phyloP scores from a whole-genome alignment of 2,113 vertebrate species.

The Aphyosemion australe region DNA sequence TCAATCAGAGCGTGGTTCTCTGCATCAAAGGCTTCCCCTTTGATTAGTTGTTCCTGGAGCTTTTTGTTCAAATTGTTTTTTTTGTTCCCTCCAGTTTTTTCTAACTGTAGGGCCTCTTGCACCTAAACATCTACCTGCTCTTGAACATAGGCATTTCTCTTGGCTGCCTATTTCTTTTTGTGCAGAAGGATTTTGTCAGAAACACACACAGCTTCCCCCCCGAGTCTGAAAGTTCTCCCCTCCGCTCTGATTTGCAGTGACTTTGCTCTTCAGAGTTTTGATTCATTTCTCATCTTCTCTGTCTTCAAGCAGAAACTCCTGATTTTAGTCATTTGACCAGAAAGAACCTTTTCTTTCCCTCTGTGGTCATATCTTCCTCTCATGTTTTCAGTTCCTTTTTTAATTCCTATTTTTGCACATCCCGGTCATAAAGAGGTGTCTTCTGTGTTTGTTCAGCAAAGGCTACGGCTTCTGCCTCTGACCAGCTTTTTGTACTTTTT shows the following conservation, averaged over 20 bases:
- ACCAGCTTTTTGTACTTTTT: no score
- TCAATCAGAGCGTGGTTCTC: background rate
- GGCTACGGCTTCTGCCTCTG: no score
- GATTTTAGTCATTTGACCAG: background rate
- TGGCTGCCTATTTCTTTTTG: background rate
- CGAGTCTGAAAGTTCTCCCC: background rate
- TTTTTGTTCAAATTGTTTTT: background rate
- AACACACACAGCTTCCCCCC: background rate
- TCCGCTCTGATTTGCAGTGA: background rate
- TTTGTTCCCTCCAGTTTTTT: background rate
- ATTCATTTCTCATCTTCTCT: background rate
- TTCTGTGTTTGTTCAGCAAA: no score
- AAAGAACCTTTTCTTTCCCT: background rate
- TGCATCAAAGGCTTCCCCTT: no score
- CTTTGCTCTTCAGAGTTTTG: conserved; percentile 2
- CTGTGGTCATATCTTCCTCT: background rate
- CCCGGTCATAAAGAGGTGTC: background rate
- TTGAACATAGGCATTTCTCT: background rate
- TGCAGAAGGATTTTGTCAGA: background rate
- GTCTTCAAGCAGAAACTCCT: background rate
- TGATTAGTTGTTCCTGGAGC: no score
- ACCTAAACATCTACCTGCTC: background rate
- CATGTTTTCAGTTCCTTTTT: conserved; percentile 1
- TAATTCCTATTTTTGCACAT: background rate
- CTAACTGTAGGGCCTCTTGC: background rate